These are phyloP conservation scores for Mythimna albipuncta DNA, from an alignment of 2,888 invertebrate genomes.

Conservation along the genomic window DNA sequence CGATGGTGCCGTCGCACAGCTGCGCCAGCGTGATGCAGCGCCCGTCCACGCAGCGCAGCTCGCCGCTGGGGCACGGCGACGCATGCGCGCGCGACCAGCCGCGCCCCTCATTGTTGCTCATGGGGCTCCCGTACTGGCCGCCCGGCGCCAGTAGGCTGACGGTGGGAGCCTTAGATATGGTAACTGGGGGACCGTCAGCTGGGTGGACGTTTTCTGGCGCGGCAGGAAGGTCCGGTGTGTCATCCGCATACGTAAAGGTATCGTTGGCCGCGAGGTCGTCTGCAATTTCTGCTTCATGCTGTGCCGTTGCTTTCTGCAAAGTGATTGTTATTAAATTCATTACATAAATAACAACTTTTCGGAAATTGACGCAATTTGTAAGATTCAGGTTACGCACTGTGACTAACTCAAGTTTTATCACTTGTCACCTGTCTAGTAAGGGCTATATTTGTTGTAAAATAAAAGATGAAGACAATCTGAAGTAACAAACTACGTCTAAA, in stretches of 20 bases:
- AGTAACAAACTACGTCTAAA: no score
- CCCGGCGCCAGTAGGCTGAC: background rate
- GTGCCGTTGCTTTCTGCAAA: constrained; percentile 76
- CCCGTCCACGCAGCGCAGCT: constrained; percentile 92
- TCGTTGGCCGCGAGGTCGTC: constrained; percentile 55
- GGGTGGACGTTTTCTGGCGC: background rate
- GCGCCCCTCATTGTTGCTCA: background rate
- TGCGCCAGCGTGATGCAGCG: constrained; percentile 92
- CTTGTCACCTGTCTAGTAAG: background rate
- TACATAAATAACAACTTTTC: background rate
- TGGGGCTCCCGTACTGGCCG: background rate
- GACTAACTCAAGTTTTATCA: background rate
- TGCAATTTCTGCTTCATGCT: constrained; percentile 58
- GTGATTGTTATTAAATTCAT: background rate
- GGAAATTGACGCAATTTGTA: no score
- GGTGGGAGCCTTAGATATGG: constrained; percentile 3
- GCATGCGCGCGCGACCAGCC: constrained; percentile 77
- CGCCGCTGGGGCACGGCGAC: constrained; percentile 89
- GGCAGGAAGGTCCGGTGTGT: background rate
- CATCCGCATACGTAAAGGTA: constrained; percentile 59
- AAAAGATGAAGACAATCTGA: background rate
- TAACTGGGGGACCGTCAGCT: background rate
- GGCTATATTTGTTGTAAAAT: no score
- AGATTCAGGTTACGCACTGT: background rate
- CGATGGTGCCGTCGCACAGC: constrained; percentile 91